phyloP scores from a whole-genome alignment of 2,113 vertebrate genomes.

The Aspiorhynchus laticeps region DNA sequence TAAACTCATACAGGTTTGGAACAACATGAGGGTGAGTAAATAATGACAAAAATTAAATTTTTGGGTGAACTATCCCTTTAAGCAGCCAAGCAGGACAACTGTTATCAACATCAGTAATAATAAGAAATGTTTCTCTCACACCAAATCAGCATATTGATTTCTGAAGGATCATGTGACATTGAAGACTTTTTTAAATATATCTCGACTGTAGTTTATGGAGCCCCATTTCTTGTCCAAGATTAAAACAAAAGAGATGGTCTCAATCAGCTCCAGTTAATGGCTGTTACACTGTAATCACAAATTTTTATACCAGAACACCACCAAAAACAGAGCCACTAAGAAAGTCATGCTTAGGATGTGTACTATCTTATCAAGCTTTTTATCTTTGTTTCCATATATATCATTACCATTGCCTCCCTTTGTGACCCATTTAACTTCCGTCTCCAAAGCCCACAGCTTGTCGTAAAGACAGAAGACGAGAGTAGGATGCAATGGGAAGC shows the following conservation, averaged over 20 bases:
- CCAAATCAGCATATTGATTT: neutral
- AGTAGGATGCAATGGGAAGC: slow-evolving; percentile 42
- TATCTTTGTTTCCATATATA: slow-evolving; percentile 56
- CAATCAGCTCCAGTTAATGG: slow-evolving; percentile 58
- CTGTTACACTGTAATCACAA: slow-evolving; percentile 12
- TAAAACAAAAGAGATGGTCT: slow-evolving; percentile 62
- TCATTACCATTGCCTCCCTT: slow-evolving; percentile 46
- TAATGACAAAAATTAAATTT: too few relatives aligned
- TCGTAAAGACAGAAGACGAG: slow-evolving; percentile 21
- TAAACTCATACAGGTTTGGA: too few relatives aligned
- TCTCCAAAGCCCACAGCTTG: slow-evolving; percentile 39
- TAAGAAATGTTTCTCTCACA: neutral
- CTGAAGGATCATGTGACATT: neutral
- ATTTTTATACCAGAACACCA: neutral
- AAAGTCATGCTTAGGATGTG: neutral
- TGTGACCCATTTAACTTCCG: slow-evolving; percentile 46
- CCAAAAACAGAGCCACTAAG: neutral
- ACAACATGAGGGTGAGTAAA: too few relatives aligned
- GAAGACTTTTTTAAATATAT: neutral
- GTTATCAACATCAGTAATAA: too few relatives aligned
- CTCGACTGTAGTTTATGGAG: neutral
- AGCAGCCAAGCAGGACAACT: too few relatives aligned
- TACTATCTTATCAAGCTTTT: slow-evolving; percentile 42
- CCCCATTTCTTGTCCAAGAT: slow-evolving; percentile 59
- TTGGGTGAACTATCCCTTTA: too few relatives aligned